Evolutionary conservation across 2,113 vertebrate genomes (phyloP).

Genomic region (Podarcis cretensis): DNA sequence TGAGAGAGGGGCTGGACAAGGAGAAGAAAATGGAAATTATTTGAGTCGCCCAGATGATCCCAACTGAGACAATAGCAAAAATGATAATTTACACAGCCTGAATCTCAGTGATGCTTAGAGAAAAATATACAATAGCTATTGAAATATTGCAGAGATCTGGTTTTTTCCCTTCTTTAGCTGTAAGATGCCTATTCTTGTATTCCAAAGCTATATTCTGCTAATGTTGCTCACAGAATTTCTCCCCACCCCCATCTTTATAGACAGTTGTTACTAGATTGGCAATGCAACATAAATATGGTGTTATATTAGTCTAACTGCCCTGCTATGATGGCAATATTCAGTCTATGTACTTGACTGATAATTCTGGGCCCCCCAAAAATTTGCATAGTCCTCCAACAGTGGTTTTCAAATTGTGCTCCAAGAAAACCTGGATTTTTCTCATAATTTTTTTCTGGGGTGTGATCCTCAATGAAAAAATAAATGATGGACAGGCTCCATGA

Average conservation of each 20-base stretch:
- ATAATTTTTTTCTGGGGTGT: background rate
- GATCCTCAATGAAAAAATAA: background rate
- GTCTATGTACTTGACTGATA: background rate
- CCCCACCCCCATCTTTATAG: slow-evolving; percentile 1
- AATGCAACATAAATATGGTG: background rate
- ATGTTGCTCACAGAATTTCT: slow-evolving; percentile 37
- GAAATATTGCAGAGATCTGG: slow-evolving; percentile 3
- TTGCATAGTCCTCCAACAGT: background rate
- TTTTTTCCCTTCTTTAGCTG: slow-evolving; percentile 35
- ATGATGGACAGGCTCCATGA: background rate
- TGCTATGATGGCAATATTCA: background rate
- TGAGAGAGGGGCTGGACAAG: background rate
- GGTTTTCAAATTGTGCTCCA: background rate
- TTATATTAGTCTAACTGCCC: background rate
- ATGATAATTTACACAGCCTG: slow-evolving; percentile 16
- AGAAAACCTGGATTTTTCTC: background rate
- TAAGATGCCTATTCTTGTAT: background rate
- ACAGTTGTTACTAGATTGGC: background rate
- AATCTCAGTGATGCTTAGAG: slow-evolving; percentile 2
- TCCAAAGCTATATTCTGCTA: slow-evolving; percentile 20
- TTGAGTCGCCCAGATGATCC: slow-evolving; percentile 1
- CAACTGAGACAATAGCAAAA: slow-evolving; percentile 20
- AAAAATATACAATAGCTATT: background rate
- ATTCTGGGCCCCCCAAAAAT: background rate
- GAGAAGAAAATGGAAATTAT: slow-evolving; percentile 3